These are phyloP conservation scores for Crax fasciolata DNA, from an alignment of 2,797 vertebrate species.

Conservation along the genomic window DNA sequence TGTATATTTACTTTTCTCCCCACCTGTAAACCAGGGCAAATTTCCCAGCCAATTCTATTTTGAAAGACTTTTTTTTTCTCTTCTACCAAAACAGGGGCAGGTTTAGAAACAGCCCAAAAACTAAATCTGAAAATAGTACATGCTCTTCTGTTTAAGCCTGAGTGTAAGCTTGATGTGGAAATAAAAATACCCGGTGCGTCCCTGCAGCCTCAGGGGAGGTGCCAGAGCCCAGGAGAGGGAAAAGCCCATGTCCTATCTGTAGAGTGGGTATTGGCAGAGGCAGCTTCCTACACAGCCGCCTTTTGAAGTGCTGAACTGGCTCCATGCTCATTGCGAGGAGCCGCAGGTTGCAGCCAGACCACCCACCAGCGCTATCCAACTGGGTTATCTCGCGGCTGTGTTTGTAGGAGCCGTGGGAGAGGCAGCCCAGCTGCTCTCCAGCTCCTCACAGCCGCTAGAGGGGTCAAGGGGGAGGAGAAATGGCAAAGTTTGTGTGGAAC, in stretches of 20 bases:
- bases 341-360: background rate
- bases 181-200: fast-evolving
- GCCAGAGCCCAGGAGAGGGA: background rate
- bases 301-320: background rate
- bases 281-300: background rate
- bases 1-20: background rate
- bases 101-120: background rate
- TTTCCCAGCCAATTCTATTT: background rate
- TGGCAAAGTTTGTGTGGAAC: fast-evolving
- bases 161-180: background rate
- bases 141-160: background rate
- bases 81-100: background rate
- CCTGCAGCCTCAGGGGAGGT: background rate
- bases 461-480: background rate
- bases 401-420: background rate
- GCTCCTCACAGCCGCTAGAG: fast-evolving
- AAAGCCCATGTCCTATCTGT: background rate
- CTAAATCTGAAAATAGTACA: background rate
- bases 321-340: background rate
- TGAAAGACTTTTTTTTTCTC: background rate
- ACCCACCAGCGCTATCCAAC: background rate
- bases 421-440: background rate
- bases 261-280: background rate
- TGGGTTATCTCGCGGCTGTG: background rate
- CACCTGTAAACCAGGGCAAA: background rate